Conservation (phyloP, 2,113 vertebrate species). For the Pipa parva region DNA sequence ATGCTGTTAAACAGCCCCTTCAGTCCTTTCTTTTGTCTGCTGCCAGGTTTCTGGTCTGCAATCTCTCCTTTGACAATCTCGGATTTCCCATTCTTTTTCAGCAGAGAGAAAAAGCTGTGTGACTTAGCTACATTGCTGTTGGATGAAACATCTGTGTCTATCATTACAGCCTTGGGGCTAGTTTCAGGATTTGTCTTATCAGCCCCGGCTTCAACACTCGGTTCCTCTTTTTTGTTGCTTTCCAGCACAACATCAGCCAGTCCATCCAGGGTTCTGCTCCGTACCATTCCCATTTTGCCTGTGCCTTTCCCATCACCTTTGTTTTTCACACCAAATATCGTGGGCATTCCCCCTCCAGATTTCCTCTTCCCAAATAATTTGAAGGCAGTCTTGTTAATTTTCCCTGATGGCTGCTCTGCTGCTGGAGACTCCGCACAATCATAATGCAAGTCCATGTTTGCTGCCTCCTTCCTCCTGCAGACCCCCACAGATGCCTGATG, state of each 20-base stretch:
- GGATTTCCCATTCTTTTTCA: constrained; percentile 68
- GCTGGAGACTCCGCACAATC: constrained; percentile 76
- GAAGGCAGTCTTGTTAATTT: constrained; percentile 92
- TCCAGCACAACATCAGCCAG: constrained; percentile 70
- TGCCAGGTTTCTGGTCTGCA: constrained; percentile 66
- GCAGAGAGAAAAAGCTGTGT: constrained; percentile 80
- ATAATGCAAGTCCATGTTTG: constrained; percentile 85
- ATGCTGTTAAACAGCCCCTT: constrained; percentile 72
- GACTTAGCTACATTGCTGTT: constrained; percentile 80
- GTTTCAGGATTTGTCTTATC: constrained; percentile 48
- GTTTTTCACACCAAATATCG: constrained; percentile 85
- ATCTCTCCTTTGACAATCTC: constrained; percentile 64
- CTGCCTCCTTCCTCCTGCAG: constrained; percentile 61
- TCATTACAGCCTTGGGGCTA: constrained; percentile 45
- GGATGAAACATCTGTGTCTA: constrained; percentile 46
- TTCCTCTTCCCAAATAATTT: constrained; percentile 92
- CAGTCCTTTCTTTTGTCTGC: constrained; percentile 78
- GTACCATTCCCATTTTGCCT: constrained; percentile 69
- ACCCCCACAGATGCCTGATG: constrained; percentile 65
- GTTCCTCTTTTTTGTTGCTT: constrained; percentile 67
- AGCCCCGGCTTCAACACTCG: constrained; percentile 55
- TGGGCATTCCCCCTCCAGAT: constrained; percentile 79
- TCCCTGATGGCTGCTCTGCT: constrained; percentile 79
- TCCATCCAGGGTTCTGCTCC: constrained; percentile 78
- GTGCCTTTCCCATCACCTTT: constrained; percentile 73